Percentiles rank a stretch among this genome's conserved stretches.
These are phyloP conservation scores for Cheilosia scutellata DNA, from an alignment of 2,888 invertebrate genomes.

Conservation along the genomic window DNA sequence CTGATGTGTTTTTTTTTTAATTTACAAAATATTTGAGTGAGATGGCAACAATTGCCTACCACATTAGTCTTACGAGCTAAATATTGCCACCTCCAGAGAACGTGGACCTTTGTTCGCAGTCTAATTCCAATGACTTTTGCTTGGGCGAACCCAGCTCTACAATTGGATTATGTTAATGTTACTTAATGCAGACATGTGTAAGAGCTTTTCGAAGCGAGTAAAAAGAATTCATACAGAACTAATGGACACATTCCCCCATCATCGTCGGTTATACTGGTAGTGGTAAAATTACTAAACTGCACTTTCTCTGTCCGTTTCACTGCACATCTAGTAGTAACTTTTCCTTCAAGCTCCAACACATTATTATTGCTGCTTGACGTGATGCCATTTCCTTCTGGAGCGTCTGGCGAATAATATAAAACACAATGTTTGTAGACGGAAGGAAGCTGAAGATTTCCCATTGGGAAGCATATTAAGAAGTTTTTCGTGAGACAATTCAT, in stretches of 20 bases:
- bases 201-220: not conserved
- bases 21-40: no score
- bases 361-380: not conserved
- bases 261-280: not conserved
- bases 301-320: constrained; percentile 22
- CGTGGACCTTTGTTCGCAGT: not conserved
- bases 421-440: not conserved
- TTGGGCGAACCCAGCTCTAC: not conserved
- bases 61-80: no score
- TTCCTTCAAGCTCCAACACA: not conserved
- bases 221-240: not conserved
- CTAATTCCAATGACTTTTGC: not conserved
- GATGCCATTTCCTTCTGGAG: not conserved
- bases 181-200: not conserved
- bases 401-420: not conserved
- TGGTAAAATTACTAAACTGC: constrained; percentile 24
- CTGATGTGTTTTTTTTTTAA: no score
- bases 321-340: constrained; percentile 40
- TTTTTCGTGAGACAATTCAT: constrained; percentile 29
- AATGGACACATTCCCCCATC: not conserved
- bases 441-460: not conserved
- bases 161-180: not conserved
- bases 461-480: constrained; percentile 2
- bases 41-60: no score
- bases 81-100: not conserved